Conservation (phyloP, 2,888 invertebrate species). For the Sthenelais limicola region DNA sequence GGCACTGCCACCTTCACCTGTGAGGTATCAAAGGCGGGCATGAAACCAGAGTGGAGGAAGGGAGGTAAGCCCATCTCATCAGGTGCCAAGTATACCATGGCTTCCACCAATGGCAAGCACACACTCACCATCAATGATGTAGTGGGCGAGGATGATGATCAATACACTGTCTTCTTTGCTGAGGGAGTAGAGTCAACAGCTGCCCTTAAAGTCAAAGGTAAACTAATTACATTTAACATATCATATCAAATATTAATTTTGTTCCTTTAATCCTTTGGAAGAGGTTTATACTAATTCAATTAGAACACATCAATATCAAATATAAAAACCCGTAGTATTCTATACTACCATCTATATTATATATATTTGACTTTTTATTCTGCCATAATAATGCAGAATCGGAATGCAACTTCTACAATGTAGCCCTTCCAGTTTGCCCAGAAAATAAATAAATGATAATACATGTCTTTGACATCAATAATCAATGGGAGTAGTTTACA, state of each 20-base stretch:
- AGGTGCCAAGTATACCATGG: slow-evolving; percentile 48
- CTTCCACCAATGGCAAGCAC: slow-evolving; percentile 43
- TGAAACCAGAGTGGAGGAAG: slow-evolving; percentile 86
- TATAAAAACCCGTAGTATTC: too few relatives aligned
- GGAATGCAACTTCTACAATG: too few relatives aligned
- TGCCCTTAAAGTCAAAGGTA: slow-evolving; percentile 39
- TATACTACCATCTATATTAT: too few relatives aligned
- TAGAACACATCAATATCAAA: too few relatives aligned
- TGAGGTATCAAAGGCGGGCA: slow-evolving; percentile 83
- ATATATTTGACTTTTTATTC: too few relatives aligned
- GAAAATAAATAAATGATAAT: neutral
- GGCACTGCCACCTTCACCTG: slow-evolving; percentile 79
- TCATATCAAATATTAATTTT: too few relatives aligned
- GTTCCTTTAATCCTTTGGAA: too few relatives aligned
- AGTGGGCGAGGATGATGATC: slow-evolving; percentile 50
- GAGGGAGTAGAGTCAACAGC: slow-evolving; percentile 40
- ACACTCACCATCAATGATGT: slow-evolving; percentile 48
- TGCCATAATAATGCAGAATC: too few relatives aligned
- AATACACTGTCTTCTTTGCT: slow-evolving; percentile 48
- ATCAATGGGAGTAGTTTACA: neutral
- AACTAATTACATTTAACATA: too few relatives aligned
- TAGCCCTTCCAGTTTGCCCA: too few relatives aligned
- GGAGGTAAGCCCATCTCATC: slow-evolving; percentile 48
- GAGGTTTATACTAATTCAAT: too few relatives aligned
- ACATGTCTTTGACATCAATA: neutral